Percentiles rank a stretch among this genome's conserved stretches.
Conservation (phyloP, 1,140 invertebrate species). For the Varroa destructor region DNA sequence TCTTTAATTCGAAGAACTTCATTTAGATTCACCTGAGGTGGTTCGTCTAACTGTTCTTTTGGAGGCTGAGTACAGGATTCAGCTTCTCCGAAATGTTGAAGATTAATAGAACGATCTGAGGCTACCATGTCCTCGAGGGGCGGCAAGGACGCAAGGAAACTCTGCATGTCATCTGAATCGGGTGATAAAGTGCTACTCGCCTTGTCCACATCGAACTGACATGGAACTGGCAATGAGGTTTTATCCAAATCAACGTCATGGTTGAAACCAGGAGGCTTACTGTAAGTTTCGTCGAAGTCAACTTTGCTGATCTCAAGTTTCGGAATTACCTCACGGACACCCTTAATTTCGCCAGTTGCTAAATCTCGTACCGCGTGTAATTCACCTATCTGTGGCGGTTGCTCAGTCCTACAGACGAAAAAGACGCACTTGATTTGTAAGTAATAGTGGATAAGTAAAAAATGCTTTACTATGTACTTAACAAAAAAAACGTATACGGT, state of each 20-base stretch:
- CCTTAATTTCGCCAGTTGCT: constrained; percentile 53
- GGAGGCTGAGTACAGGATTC: background rate
- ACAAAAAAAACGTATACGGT: too few relatives aligned
- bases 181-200: constrained; percentile 27
- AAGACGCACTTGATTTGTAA: too few relatives aligned
- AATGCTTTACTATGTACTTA: too few relatives aligned
- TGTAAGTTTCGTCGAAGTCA: constrained; percentile 43
- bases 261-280: constrained; percentile 51
- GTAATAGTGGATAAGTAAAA: too few relatives aligned
- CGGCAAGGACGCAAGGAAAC: constrained; percentile 38
- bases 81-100: background rate
- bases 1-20: constrained; percentile 19
- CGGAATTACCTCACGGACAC: constrained; percentile 50
- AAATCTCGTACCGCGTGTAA: constrained; percentile 53
- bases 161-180: constrained; percentile 36
- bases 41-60: constrained; percentile 25
- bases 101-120: background rate
- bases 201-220: constrained; percentile 43
- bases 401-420: constrained; percentile 35
- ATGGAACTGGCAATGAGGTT: constrained; percentile 42
- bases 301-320: background rate
- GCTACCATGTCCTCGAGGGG: constrained; percentile 32
- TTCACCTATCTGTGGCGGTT: constrained; percentile 38
- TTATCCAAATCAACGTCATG: constrained; percentile 43
- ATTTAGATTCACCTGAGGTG: background rate